Percentiles rank a stretch among this genome's conserved stretches.
Conservation (phyloP, 2,797 vertebrate species). For the Channallabes apus region DNA sequence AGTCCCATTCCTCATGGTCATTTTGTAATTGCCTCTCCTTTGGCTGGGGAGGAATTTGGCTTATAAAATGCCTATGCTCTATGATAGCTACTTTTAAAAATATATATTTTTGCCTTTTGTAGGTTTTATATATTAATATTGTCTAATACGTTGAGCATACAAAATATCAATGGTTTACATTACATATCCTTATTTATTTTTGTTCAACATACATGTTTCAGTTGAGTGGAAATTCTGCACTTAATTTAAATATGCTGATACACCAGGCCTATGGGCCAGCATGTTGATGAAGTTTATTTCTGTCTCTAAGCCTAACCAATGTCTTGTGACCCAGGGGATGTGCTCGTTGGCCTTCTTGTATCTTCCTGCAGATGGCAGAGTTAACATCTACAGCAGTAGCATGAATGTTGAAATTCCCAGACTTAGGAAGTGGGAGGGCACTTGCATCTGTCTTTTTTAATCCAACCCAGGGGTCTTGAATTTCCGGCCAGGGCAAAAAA, state of each 20-base stretch:
- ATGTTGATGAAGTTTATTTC: slow-evolving; percentile 38
- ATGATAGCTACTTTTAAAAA: slow-evolving; percentile 54
- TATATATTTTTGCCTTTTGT: no score
- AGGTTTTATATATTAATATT: no score
- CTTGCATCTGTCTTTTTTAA: slow-evolving; percentile 28
- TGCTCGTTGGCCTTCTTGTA: slow-evolving; percentile 57
- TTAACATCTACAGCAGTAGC: slow-evolving; percentile 64
- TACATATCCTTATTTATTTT: no score
- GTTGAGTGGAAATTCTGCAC: no score
- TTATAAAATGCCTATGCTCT: slow-evolving; percentile 73
- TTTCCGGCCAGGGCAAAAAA: slow-evolving; percentile 69
- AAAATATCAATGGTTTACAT: no score
- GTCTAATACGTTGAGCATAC: no score
- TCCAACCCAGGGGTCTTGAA: slow-evolving; percentile 24
- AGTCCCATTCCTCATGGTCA: slow-evolving; percentile 57
- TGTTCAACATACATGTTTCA: no score
- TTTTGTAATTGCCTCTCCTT: slow-evolving; percentile 46
- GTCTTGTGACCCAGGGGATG: slow-evolving; percentile 30
- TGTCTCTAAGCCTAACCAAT: slow-evolving; percentile 31
- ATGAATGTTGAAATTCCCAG: slow-evolving; percentile 50
- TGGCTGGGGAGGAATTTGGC: slow-evolving; percentile 66
- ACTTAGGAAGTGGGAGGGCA: slow-evolving; percentile 9
- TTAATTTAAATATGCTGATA: no score
- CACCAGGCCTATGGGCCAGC: slow-evolving; percentile 45
- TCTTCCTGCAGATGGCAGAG: slow-evolving; percentile 63